Conservation (phyloP, 1,140 invertebrate species). For the Drosophila pruinosa region DNA sequence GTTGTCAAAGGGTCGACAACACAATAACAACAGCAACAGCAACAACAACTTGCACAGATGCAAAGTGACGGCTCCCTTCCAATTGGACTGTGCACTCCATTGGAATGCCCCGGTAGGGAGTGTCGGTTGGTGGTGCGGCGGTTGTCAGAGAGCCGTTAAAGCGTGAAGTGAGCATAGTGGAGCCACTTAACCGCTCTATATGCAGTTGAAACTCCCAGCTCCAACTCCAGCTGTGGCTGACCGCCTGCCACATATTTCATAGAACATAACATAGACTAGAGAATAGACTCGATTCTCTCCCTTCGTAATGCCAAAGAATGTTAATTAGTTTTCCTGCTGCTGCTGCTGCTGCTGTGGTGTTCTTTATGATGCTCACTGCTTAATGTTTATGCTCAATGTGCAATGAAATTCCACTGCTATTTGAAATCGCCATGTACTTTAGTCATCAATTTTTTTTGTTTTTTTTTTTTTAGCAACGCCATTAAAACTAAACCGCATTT, state of each 20-base stretch:
- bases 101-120: conserved; percentile 3
- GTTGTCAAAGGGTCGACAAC: conserved; percentile 46
- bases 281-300: conserved; percentile 4
- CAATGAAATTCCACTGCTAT: conserved; percentile 22
- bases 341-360: conserved; percentile 22
- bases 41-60: conserved; percentile 16
- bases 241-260: conserved; percentile 51
- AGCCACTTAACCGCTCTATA: conserved; percentile 33
- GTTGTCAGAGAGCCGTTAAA: conserved; percentile 37
- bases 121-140: conserved; percentile 5
- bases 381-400: conserved; percentile 17
- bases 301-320: conserved; percentile 19
- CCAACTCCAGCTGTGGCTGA: conserved; percentile 32
- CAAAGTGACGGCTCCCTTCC: conserved; percentile 24
- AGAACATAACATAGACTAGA: background rate
- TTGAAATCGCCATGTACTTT: background rate
- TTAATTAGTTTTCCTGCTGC: conserved; percentile 40
- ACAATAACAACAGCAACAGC: conserved; percentile 10
- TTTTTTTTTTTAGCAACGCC: conserved; percentile 13
- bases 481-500: conserved; percentile 40
- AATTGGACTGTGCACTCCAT: conserved; percentile 25
- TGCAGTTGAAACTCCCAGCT: conserved; percentile 10
- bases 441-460: conserved; percentile 17
- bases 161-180: conserved; percentile 25
- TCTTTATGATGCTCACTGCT: conserved; percentile 5